Percentiles rank a stretch among this genome's conserved stretches.
Conservation (phyloP, 2,797 vertebrate genomes). For the Phoeniculus purpureus region DNA sequence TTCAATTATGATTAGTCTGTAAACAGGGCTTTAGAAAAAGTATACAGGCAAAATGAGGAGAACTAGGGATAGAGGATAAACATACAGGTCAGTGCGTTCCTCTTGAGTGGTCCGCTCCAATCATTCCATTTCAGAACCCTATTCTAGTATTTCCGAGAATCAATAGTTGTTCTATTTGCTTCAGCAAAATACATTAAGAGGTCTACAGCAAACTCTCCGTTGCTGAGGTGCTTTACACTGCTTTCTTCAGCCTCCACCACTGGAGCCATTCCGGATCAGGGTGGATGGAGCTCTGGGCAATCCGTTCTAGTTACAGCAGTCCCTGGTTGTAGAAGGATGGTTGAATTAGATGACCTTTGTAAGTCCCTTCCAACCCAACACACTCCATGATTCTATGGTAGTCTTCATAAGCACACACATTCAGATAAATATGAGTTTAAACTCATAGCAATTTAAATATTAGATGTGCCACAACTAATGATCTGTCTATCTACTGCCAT, state of each 20-base stretch:
- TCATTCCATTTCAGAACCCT: background rate
- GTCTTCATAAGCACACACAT: background rate
- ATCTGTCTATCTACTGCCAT: background rate
- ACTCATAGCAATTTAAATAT: background rate
- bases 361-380: no score
- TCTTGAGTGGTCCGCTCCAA: background rate
- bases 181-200: background rate
- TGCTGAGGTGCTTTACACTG: background rate
- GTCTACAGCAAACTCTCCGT: rapidly evolving
- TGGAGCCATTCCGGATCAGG: no score
- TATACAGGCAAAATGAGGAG: background rate
- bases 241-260: background rate
- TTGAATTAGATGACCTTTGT: no score
- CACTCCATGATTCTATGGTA: no score
- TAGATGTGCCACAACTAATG: background rate
- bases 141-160: background rate
- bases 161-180: background rate
- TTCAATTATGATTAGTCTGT: background rate
- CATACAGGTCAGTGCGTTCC: rapidly evolving
- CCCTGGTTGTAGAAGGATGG: no score
- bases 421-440: background rate
- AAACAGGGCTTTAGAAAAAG: background rate
- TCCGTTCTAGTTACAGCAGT: no score
- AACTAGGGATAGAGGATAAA: background rate
- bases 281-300: no score